Base-by-base conservation (phyloP, 35 echinoderm and acorn worm genomes). In the Apostichopus californicus region DNA sequence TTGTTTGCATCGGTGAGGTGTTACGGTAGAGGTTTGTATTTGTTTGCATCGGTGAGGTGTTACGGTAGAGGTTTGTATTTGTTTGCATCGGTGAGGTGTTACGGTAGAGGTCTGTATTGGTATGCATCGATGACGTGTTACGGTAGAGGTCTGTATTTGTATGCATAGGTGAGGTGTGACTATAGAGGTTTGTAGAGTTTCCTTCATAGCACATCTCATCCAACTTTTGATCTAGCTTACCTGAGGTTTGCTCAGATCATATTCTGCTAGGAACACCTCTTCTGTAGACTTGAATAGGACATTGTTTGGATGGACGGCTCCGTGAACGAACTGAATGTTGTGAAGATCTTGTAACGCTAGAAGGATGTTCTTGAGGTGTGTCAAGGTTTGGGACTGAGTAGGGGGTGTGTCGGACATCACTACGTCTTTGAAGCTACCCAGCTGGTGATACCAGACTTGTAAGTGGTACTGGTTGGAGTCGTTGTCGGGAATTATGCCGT, bases 221-320 rank as follows among this genome's bases (percentile, higher is more conserved):
- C 34, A 46, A 46, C 34, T 46, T 46, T 46, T 46, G 2, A 46
- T 46, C 34, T 46, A 6, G 79, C 89, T 79, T 57, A 79, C 89
- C 15, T n/a, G 9, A 79, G 55, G 18, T 56, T 91, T 91, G 89
- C 89, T 91, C 46, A 91, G 59, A 68, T 91, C 89, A 26, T 91
- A 91, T 18, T 91, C 89, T 52, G 89, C 89, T 7, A 91, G 73
- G 7, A 24, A 24, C 8, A 91, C 52, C 24, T 91, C 72, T 17
- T 77, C 77, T 11, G 70, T 34, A 14, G 89, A 91, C 18, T 91
- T 91, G 72, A 91, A 91, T 2, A 91, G 5, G 75, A 91, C 28
- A 55, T 91, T 91, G 26, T 91, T 91, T 77, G 89, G 89, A 57
- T 91, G 89, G 61, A 91, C 17, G 22, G 89, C 71, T 54, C 89